Percentiles rank a stretch among this genome's conserved stretches.
phyloP scores from a whole-genome alignment of 2,888 invertebrate genomes.

The Meteorus cinctellus region DNA sequence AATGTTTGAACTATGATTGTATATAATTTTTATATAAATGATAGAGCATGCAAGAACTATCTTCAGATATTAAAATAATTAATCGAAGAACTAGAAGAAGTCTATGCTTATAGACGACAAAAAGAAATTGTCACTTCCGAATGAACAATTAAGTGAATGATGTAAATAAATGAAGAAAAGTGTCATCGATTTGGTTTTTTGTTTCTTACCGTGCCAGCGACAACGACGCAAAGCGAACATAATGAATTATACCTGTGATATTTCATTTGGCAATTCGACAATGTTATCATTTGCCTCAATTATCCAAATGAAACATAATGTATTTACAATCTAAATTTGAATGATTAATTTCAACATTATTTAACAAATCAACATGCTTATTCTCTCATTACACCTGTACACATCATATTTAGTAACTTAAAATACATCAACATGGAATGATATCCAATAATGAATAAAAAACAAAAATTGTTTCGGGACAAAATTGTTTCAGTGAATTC shows the following conservation, averaged over 20 bases:
- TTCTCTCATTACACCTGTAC: not conserved
- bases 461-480: not conserved
- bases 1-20: too few species aligned
- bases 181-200: not conserved
- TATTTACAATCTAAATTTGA: not conserved
- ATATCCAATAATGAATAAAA: not conserved
- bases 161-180: not conserved
- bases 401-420: too few species aligned
- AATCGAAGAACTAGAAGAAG: not conserved
- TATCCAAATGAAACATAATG: constrained; percentile 1
- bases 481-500: not conserved
- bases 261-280: not conserved
- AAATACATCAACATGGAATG: not conserved
- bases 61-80: not conserved
- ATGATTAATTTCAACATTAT: not conserved
- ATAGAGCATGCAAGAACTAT: not conserved
- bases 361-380: not conserved
- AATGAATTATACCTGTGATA: constrained; percentile 6
- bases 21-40: not conserved
- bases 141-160: not conserved
- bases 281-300: not conserved
- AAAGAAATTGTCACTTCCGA: too few species aligned
- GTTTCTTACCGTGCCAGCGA: constrained; percentile 6
- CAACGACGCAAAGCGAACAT: not conserved
- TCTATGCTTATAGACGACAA: too few species aligned